Conservation (phyloP, 1,140 invertebrate species). For the Musca vetustissima region DNA sequence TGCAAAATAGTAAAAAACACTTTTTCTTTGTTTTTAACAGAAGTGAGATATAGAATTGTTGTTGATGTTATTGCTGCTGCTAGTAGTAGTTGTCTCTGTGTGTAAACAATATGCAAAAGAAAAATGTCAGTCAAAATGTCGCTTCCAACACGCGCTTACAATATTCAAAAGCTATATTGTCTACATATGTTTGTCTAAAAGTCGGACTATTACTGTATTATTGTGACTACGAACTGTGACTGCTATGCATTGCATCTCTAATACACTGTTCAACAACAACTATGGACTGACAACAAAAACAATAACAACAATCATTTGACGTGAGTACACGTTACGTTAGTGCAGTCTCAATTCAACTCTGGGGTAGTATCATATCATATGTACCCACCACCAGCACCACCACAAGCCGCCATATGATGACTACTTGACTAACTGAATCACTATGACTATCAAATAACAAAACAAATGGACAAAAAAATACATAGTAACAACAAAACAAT, state of each 20-base stretch:
- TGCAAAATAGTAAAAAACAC: no score
- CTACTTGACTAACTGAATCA: slow-evolving; percentile 22
- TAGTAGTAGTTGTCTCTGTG: no score
- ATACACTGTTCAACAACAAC: neutral
- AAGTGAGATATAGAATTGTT: no score
- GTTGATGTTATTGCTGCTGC: no score
- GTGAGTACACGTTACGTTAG: slow-evolving; percentile 9
- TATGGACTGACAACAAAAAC: neutral
- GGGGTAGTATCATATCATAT: no score
- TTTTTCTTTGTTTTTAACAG: no score
- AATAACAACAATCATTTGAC: neutral
- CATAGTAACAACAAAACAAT: no score
- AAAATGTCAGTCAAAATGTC: slow-evolving; percentile 56
- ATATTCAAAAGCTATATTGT: slow-evolving; percentile 14
- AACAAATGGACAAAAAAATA: neutral
- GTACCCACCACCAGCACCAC: no score
- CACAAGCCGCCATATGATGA: no score
- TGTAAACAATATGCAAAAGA: slow-evolving; percentile 54
- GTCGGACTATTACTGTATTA: neutral
- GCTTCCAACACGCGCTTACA: slow-evolving; percentile 51
- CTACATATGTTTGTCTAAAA: slow-evolving; percentile 22
- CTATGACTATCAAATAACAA: slow-evolving; percentile 20
- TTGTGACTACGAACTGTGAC: neutral
- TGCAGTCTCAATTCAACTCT: neutral
- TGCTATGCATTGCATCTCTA: neutral